A percentile compares a stretch with the other conserved stretches of the same genome.
Conservation (phyloP, 1,140 invertebrate species). For the Chymomyza costata region DNA sequence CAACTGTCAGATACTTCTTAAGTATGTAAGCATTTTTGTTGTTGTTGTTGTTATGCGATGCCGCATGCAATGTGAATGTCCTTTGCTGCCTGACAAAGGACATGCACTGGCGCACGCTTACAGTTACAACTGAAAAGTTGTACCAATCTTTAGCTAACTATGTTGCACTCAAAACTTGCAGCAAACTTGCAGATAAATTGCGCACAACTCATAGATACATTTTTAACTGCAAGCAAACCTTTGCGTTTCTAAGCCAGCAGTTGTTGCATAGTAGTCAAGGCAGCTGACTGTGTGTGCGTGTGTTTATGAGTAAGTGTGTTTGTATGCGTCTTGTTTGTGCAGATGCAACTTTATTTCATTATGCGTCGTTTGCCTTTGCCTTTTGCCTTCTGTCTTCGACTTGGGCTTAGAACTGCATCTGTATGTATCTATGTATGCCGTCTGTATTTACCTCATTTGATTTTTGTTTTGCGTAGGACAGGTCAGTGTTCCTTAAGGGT, state of each 20-base stretch:
- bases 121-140: too few relatives aligned
- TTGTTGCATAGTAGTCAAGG: neutral
- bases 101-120: conserved; percentile 31
- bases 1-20: conserved; percentile 63
- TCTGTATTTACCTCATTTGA: conserved; percentile 30
- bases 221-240: conserved; percentile 9
- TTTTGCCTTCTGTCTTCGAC: neutral
- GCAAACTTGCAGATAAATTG: conserved; percentile 15
- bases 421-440: conserved; percentile 14
- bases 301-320: conserved; percentile 7
- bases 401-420: neutral
- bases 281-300: neutral
- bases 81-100: conserved; percentile 62
- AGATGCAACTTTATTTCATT: conserved; percentile 41
- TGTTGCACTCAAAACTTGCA: conserved; percentile 39
- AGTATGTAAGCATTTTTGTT: conserved; percentile 5
- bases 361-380: conserved; percentile 14
- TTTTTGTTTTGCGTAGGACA: conserved; percentile 33
- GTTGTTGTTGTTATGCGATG: conserved; percentile 18
- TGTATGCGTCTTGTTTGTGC: conserved; percentile 56
- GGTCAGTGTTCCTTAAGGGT: conserved; percentile 55
- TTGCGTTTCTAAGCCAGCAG: neutral
- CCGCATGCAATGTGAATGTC: conserved; percentile 55
- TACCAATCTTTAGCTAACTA: conserved; percentile 24
- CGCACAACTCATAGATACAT: too few relatives aligned